Base-by-base conservation (phyloP, 2,888 invertebrate species). In the Noctuana brunneofusca region DNA sequence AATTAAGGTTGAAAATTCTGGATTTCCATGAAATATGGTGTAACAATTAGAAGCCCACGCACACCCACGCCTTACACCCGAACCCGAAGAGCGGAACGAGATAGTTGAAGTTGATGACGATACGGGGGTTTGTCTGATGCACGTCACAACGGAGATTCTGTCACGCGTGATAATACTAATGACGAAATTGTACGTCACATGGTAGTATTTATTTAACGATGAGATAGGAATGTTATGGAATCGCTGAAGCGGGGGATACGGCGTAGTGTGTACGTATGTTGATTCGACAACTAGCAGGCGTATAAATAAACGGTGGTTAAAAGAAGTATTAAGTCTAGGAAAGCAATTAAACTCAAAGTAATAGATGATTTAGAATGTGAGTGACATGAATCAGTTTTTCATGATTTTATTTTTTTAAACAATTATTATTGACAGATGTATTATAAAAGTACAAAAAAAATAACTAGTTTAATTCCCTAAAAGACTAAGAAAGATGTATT, bases 181-280 rank as follows among this genome's bases (percentile, higher is more conserved):
- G 58, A 58, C 52, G 58, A 38, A 30, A 38, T n/a, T 41, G 18
- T 43, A 58, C 41, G 52, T 38, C 41, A 58, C 30, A 52, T 58
- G 52, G 52, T 58, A 52, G n/a, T n/a, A n/a, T n/a, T n/a, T 58
- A 43, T 43, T 27, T 46, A 43, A 18, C 55, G 32, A 58, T 43
- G 58, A 52, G 43, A 52, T 27, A 18, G 12, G 16, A 16, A 50
- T n/a, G 20, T 20, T 43, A 18, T 43, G 27, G 27, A 11, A 55
- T 11, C 11, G 14, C 20, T 14, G 35, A 41, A 54, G 50, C 3
- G 12, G 20, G 1, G 35, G 12, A 35, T 35, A 30, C 11, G 30
- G 30, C 4, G 30, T 30, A 32, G 32, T 16, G 12, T 8, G 16
- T 18, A 18, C 18, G 12, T 20, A 20, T 20, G 11, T 43, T 16